Conservation (phyloP, 2,888 invertebrate species). For the Trilocha varians region DNA sequence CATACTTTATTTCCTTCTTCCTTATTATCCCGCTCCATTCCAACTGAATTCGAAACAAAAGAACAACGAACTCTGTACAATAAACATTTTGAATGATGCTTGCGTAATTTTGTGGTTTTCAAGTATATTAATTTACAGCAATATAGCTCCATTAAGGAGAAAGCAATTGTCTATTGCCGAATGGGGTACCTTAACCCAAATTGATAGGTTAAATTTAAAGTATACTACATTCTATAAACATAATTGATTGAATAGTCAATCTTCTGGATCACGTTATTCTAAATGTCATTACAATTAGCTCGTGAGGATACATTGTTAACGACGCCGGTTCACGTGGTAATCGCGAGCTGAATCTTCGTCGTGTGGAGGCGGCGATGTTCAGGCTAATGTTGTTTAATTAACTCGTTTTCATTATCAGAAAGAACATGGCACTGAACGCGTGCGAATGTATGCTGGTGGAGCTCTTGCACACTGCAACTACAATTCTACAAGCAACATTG, state of each 20-base stretch:
- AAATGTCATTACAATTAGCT: slow-evolving; percentile 17
- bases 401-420: slow-evolving; percentile 66
- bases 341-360: slow-evolving; percentile 50
- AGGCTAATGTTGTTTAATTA: slow-evolving; percentile 68
- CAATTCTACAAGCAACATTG: slow-evolving; percentile 16
- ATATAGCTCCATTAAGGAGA: no score
- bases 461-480: slow-evolving; percentile 23
- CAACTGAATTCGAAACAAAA: neutral
- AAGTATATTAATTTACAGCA: no score
- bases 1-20: neutral
- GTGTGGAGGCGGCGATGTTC: slow-evolving; percentile 65
- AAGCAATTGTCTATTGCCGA: no score
- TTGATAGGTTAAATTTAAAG: no score
- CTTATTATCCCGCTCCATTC: neutral
- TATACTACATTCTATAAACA: no score
- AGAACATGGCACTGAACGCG: slow-evolving; percentile 39
- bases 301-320: slow-evolving; percentile 28
- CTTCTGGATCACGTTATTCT: slow-evolving; percentile 1
- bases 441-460: slow-evolving; percentile 37
- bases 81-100: no score
- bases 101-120: no score
- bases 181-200: no score
- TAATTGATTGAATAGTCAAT: no score
- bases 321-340: slow-evolving; percentile 40
- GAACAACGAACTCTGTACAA: neutral